phyloP scores from a whole-genome alignment of 2,797 vertebrate genomes.

The Mus spretus region DNA sequence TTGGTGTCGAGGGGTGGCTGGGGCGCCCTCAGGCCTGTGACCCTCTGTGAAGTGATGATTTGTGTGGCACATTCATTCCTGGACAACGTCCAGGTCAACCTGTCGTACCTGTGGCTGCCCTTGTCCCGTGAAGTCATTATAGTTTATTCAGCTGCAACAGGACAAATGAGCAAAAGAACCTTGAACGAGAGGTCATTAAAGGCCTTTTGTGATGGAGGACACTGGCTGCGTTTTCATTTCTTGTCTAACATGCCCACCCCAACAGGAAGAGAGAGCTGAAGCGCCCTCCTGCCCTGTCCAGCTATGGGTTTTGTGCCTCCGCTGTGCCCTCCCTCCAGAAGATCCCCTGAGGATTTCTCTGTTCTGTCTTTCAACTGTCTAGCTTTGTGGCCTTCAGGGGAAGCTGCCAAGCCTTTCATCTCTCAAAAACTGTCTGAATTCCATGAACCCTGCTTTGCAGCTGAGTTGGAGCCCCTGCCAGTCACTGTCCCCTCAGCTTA shows the following conservation, averaged over 20 bases:
- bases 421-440: not conserved
- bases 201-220: constrained; percentile 75
- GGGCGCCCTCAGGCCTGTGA: constrained; percentile 56
- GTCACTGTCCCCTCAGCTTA: not conserved
- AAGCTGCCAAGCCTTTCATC: not conserved
- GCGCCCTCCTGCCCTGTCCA: not conserved
- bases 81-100: constrained; percentile 83
- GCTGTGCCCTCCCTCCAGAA: not conserved
- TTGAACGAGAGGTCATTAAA: constrained; percentile 75
- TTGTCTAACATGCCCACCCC: not conserved
- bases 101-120: constrained; percentile 87
- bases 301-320: not conserved
- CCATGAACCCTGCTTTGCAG: not conserved
- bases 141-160: constrained; percentile 88
- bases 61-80: constrained; percentile 83
- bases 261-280: not conserved
- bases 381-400: not conserved
- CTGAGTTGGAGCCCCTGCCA: not conserved
- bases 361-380: not conserved
- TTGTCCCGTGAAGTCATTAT: constrained; percentile 90
- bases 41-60: constrained; percentile 76
- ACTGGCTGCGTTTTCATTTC: constrained; percentile 67
- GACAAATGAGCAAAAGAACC: constrained; percentile 77
- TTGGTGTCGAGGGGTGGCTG: not conserved
- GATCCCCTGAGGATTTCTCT: not conserved